Base-by-base conservation (phyloP, 2,113 vertebrate genomes). In the Dipodomys merriami region DNA sequence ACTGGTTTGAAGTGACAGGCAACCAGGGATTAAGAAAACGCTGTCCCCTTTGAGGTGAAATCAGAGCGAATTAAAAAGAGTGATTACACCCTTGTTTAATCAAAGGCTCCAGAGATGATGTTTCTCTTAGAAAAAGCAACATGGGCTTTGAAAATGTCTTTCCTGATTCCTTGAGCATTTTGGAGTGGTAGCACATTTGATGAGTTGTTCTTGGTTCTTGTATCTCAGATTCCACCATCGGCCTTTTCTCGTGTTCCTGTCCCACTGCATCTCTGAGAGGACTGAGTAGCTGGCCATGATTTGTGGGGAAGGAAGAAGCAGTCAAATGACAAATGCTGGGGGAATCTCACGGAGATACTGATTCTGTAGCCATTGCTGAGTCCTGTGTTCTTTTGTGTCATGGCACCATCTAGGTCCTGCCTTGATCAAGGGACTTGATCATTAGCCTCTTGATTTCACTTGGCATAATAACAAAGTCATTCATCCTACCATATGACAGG, bases 1-100 rank as follows among this genome's bases (percentile, higher is more conserved):
- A 74, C 44, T 83, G 92, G 64, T 92, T 97, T 96, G 80, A 95
- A 88, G 49, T 90, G 91, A 96, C 86, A 95, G 95, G 80, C 81
- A 92, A 91, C 62, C 76, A 35, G 39, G 93, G 85, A 85, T 95
- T 62, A 96, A 93, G 92, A 82, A 89, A 95, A 81, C 60, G 35
- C 35, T 29, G 33, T 96, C 65, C 81, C 94, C 96, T 98, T 71
- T 92, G 94, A 95, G 95, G 81, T 95, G 91, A 98, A 97, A 96
- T 97, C 96, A 95, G 78, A 97, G 90, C 72, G 93, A 97, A 96
- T 97, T 97, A 95, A 96, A 90, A 96, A 74, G 81, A 95, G 79
- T 76, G 95, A 95, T 96, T 95, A 94, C 23, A 67, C 35, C 33
- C 46, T 95, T 68, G 80, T 96, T 96, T 98, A 96, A 96, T 96